Conservation (phyloP, 1,140 invertebrate species). For the Saccostrea echinata region DNA sequence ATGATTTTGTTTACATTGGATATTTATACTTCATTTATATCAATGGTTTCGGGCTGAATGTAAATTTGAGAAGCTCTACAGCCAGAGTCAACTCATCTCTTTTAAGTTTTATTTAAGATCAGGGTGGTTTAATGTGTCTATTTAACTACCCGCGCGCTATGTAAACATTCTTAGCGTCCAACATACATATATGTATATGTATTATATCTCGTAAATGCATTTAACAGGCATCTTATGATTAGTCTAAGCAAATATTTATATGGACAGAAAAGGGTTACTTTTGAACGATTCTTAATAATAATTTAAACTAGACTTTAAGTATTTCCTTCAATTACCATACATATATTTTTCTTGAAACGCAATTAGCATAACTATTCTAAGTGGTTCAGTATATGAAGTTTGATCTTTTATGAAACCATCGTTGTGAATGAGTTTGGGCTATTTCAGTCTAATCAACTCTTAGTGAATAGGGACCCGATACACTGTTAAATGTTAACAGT, state of each 20-base stretch:
- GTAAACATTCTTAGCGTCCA: not conserved
- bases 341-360: not conserved
- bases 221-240: constrained; percentile 26
- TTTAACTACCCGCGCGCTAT: constrained; percentile 14
- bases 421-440: not conserved
- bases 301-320: not conserved
- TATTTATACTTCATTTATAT: constrained; percentile 38
- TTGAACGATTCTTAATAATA: not conserved
- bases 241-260: constrained; percentile 13
- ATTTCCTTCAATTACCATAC: not conserved
- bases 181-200: constrained; percentile 34
- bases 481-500: not conserved
- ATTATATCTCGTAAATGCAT: constrained; percentile 25
- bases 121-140: constrained; percentile 31
- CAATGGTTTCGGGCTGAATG: constrained; percentile 27
- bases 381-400: too few species aligned
- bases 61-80: constrained; percentile 28
- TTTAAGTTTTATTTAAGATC: constrained; percentile 36
- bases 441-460: not conserved
- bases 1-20: constrained; percentile 24
- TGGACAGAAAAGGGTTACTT: constrained; percentile 12
- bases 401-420: too few species aligned
- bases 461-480: not conserved
- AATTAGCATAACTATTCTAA: too few species aligned
- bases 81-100: constrained; percentile 31